Evolutionary conservation across 2,888 invertebrate genomes (phyloP), one percentile per base, ranked within the genome.

Genomic region (Sericinus montela): DNA sequence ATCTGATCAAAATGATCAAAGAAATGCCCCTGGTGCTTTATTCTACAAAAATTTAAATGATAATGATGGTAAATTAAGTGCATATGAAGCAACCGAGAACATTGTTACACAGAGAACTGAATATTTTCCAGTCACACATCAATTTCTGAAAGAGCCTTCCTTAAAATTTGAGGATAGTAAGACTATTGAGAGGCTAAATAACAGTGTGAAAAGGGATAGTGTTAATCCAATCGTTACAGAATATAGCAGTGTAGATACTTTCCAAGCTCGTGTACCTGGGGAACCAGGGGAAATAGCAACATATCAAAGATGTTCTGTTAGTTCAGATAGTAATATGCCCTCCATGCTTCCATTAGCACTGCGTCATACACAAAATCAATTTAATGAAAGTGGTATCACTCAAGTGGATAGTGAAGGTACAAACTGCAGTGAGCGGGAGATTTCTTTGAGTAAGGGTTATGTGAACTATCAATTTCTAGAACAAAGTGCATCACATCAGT

Each of bases 391-490:
- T 62, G 67, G 75, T 62, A 67, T 80, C 58, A 75, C 75, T 53
- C 75, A 75, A 72, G 71, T 11, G 11, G 32, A 59, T 46, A 59
- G 62, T 68, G 82, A 80, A 54, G 65, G 67, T 65, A 71, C 71
- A 57, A 78, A 72, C 63, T 70, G 72, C 59, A 65, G 72, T 78
- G 83, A 86, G 48, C 75, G 75, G 67, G 84, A 83, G 57, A 65
- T 80, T 54, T 72, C 74, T 36, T 70, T 77, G 53, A 76, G 75
- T 39, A 86, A 85, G 58, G 80, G 78, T 69, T 83, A 75, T 78
- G 78, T 88, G 66, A 89, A 89, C 80, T 89, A 88, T 72, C 89
- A 89, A 69, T 80, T 88, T 66, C 74, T 88, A 75, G 88, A 89
- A 82, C 88, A 88, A 67, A 88, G 85, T 81, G 83, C 88, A 55